Base-by-base conservation (phyloP, 2,113 vertebrate species). In the Prionailurus bengalensis region DNA sequence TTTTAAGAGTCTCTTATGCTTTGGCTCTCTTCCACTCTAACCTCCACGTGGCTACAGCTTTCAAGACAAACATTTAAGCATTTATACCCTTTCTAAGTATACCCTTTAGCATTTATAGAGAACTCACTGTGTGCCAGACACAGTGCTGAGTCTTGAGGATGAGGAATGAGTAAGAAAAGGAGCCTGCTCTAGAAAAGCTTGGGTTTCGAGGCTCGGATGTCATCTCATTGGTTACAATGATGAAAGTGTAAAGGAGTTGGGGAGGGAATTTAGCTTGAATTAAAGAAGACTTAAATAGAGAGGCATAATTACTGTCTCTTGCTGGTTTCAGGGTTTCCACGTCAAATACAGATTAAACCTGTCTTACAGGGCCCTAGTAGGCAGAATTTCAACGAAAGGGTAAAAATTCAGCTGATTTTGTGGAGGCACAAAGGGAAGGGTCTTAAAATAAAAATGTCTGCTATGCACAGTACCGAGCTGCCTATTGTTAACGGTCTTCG, bases 361-460 rank as follows among this genome's bases (percentile, higher is more conserved):
- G 21, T 68, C 89, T 23, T 82, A 4, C 14, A 76, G 73, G 33
- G n/a, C 45, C 1, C 51, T 2, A 53, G 17, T 15, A 53, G 61
- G 53, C 25, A 87, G 42, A 70, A 76, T 82, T 96, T 91, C 74
- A 82, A 45, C 39, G 11, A 89, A 82, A 95, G 36, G 93, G 16
- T 12, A 82, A 42, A 63, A 82, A 78, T 94, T 92, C 39, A 89
- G 14, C 42, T 73, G 53, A 63, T 81, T 94, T 95, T 31, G n/a
- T 45, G 36, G 93, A 31, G 27, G 13, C 48, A 21, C 53, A 65
- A 79, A 63, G 63, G 48, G n/a, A 91, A 79, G 1, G 17, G 19
- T 95, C 48, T 85, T 79, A 76, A 58, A 84, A 53, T 48, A 89
- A 73, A 76, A 55, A 66, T 55, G 25, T 63, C 11, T 83, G 53